Percentiles rank a stretch among this genome's conserved stretches.
These are phyloP conservation scores for Benthosema pterotum DNA, from an alignment of 2,797 vertebrate species.

Conservation along the genomic window DNA sequence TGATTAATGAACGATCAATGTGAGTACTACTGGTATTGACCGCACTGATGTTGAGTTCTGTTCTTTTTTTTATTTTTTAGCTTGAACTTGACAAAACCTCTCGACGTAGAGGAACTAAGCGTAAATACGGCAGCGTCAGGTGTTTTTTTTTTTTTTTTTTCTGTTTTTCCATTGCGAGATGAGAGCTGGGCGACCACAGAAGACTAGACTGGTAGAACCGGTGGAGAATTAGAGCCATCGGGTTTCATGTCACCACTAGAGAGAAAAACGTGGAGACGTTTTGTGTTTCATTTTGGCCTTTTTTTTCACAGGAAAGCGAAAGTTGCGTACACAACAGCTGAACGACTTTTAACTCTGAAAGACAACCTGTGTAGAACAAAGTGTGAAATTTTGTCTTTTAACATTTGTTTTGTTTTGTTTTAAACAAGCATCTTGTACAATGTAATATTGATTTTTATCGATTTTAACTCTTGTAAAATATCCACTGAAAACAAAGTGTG, in stretches of 20 bases:
- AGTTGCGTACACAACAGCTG: conserved; percentile 19
- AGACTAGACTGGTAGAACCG: conserved; percentile 8
- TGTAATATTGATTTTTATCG: conserved; percentile 64
- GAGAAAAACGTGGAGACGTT: neutral
- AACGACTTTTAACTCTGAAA: conserved; percentile 23
- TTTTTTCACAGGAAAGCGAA: conserved; percentile 11
- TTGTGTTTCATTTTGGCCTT: conserved; percentile 1
- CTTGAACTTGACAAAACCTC: conserved; percentile 7
- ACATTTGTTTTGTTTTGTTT: conserved; percentile 31
- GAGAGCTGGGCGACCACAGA: conserved; percentile 31
- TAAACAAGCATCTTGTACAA: conserved; percentile 58
- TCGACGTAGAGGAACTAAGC: conserved; percentile 2
- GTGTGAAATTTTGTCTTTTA: conserved; percentile 20
- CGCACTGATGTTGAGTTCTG: conserved; percentile 15
- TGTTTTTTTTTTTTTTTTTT: neutral
- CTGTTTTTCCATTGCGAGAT: conserved; percentile 7
- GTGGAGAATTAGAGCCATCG: conserved; percentile 2
- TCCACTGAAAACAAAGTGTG: conserved; percentile 67
- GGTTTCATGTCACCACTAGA: conserved; percentile 11
- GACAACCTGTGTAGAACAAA: conserved; percentile 25
- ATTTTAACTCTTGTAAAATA: conserved; percentile 69
- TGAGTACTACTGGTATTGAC: conserved; percentile 20
- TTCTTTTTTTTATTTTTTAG: neutral
- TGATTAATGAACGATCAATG: conserved; percentile 1
- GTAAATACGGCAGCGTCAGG: conserved; percentile 17